Evolutionary conservation across 2,888 invertebrate species (phyloP).

Genomic region (Tetramorium bicarinatum): DNA sequence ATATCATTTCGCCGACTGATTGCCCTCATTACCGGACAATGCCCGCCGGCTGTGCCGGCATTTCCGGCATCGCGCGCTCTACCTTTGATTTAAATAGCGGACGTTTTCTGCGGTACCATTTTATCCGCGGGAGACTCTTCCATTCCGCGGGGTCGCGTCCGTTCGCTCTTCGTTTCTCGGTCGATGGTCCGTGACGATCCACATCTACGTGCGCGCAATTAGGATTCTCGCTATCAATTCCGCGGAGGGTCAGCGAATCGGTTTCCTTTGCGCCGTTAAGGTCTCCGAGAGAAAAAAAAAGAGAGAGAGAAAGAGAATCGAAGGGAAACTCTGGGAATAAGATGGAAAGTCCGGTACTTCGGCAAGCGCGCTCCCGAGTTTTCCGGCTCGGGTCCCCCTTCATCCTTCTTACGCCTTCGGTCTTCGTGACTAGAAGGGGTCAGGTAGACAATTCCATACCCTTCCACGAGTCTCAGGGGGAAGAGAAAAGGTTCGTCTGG

Average conservation of each 20-base stretch:
- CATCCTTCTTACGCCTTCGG: constrained; percentile 31
- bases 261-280: constrained; percentile 44
- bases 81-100: constrained; percentile 76
- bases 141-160: neutral
- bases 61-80: constrained; percentile 65
- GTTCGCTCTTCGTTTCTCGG: constrained; percentile 65
- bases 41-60: constrained; percentile 65
- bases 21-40: constrained; percentile 76
- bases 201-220: constrained; percentile 67
- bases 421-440: constrained; percentile 51
- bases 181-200: constrained; percentile 62
- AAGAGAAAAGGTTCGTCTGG: constrained; percentile 63
- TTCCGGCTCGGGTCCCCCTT: constrained; percentile 36
- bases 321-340: constrained; percentile 45
- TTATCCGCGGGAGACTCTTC: constrained; percentile 46
- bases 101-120: constrained; percentile 66
- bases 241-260: constrained; percentile 45
- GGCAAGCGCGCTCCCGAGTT: constrained; percentile 34
- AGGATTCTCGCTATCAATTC: constrained; percentile 59
- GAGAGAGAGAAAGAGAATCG: neutral
- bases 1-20: constrained; percentile 76
- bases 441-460: constrained; percentile 71
- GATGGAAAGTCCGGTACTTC: constrained; percentile 51
- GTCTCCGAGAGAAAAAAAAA: neutral
- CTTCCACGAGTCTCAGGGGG: constrained; percentile 67